Conservation (phyloP, 1,140 invertebrate genomes). For the Danaus plexippus region DNA sequence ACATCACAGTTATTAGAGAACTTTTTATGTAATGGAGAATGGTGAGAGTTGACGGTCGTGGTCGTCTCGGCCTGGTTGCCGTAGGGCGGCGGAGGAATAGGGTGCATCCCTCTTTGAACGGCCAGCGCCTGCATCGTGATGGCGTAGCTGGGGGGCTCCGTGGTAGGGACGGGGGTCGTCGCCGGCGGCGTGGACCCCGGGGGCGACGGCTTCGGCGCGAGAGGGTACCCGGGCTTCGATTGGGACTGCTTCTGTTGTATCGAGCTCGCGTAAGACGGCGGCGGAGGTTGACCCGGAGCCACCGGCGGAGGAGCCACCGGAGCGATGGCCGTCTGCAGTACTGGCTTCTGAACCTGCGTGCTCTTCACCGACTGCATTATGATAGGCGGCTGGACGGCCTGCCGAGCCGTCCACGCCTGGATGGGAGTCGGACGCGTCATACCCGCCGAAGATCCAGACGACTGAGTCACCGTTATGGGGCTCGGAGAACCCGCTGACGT, state of each 20-base stretch:
- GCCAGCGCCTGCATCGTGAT: conserved; percentile 91
- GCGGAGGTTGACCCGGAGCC: conserved; percentile 75
- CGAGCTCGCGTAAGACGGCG: conserved; percentile 85
- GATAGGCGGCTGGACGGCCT: conserved; percentile 90
- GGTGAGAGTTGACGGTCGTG: conserved; percentile 67
- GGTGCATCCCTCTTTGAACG: conserved; percentile 75
- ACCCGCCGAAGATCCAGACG: conserved; percentile 72
- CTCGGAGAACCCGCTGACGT: conserved; percentile 86
- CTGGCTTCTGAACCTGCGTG: conserved; percentile 94
- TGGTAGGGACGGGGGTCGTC: conserved; percentile 81
- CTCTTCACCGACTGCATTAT: conserved; percentile 97
- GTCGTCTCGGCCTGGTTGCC: conserved; percentile 70
- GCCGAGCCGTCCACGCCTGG: conserved; percentile 83
- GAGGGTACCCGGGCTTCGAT: conserved; percentile 67
- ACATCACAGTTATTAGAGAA: conserved; percentile 71
- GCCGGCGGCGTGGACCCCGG: conserved; percentile 68
- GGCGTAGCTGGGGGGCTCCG: conserved; percentile 92
- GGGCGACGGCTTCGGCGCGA: conserved; percentile 73
- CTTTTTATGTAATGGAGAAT: conserved; percentile 67
- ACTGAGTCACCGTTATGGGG: conserved; percentile 80
- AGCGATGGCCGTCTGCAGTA: conserved; percentile 93
- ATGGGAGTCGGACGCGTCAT: conserved; percentile 82
- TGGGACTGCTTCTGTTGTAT: conserved; percentile 81
- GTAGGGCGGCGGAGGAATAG: conserved; percentile 81
- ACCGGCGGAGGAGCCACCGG: conserved; percentile 81